Conservation (phyloP, 2,797 vertebrate species). For the Masticophis lateralis region DNA sequence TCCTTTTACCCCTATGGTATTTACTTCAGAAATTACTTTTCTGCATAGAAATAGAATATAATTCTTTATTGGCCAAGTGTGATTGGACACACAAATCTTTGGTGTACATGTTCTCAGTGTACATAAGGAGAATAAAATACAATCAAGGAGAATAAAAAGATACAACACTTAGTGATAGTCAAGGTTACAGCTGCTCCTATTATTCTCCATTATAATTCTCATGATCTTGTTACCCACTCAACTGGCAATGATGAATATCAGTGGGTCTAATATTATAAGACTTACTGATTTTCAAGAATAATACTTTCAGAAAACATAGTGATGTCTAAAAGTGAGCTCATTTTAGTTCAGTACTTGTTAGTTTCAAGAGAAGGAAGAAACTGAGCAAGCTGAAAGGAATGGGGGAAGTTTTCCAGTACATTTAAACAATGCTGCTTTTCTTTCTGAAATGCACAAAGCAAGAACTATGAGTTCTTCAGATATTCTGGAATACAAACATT, state of each 20-base stretch:
- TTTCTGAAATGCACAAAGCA: slow-evolving; percentile 60
- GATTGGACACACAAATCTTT: too few relatives aligned
- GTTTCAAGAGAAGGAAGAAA: slow-evolving; percentile 57
- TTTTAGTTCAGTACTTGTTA: slow-evolving; percentile 66
- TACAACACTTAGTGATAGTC: too few relatives aligned
- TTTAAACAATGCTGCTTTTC: slow-evolving; percentile 62
- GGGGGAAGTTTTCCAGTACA: slow-evolving; percentile 55
- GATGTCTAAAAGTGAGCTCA: slow-evolving; percentile 61
- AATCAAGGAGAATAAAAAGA: too few relatives aligned
- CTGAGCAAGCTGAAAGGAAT: slow-evolving; percentile 69
- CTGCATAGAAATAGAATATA: not conserved
- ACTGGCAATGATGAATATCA: not conserved
- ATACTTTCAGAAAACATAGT: slow-evolving; percentile 63
- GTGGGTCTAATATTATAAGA: slow-evolving; percentile 23
- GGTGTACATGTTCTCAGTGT: too few relatives aligned
- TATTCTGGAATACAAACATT: slow-evolving; percentile 49
- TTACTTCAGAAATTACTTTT: not conserved
- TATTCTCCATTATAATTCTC: not conserved
- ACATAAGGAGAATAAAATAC: too few relatives aligned
- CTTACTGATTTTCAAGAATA: slow-evolving; percentile 63
- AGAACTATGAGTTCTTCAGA: slow-evolving; percentile 48
- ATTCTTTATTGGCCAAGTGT: too few relatives aligned
- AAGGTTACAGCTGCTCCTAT: not conserved
- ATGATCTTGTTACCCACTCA: not conserved
- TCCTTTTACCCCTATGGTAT: not conserved